phyloP scores from a whole-genome alignment of 2,113 vertebrate genomes.

The Raphicerus campestris region DNA sequence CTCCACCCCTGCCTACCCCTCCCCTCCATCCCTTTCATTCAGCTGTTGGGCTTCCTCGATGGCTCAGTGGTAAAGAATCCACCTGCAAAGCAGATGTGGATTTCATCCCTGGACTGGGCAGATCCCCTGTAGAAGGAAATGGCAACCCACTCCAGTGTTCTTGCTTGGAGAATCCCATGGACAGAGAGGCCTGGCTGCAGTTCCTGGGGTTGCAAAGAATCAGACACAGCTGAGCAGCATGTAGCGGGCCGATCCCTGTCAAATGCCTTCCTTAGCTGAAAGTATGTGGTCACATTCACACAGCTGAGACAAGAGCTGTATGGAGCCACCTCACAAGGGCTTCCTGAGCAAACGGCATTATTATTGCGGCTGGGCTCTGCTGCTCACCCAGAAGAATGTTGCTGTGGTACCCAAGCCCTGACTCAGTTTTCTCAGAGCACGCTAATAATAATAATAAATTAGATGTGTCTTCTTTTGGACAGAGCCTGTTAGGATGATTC shows the following conservation, averaged over 20 bases:
- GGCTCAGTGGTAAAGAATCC: not conserved
- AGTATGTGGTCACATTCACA: not conserved
- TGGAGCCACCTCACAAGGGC: not conserved
- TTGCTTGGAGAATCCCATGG: not conserved
- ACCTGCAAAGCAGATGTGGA: not conserved
- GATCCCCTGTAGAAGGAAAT: not conserved
- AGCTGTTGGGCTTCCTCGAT: not conserved
- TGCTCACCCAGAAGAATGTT: not conserved
- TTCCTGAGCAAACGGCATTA: not conserved
- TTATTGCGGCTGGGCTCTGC: not conserved
- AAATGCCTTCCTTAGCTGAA: not conserved
- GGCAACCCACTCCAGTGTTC: not conserved
- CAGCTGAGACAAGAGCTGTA: not conserved
- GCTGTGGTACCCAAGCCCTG: not conserved
- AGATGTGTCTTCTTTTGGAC: not conserved
- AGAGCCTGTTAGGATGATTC: not conserved
- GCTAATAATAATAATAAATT: not conserved
- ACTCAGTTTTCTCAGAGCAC: not conserved
- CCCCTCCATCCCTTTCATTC: not conserved
- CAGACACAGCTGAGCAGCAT: not conserved
- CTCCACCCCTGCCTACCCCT: fast-evolving
- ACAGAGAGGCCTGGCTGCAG: not conserved
- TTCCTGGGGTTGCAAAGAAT: not conserved
- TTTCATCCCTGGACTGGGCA: not conserved
- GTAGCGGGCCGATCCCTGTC: not conserved